Evolutionary conservation across 2,888 invertebrate genomes (phyloP).

Genomic region (Eurytoma californica): DNA sequence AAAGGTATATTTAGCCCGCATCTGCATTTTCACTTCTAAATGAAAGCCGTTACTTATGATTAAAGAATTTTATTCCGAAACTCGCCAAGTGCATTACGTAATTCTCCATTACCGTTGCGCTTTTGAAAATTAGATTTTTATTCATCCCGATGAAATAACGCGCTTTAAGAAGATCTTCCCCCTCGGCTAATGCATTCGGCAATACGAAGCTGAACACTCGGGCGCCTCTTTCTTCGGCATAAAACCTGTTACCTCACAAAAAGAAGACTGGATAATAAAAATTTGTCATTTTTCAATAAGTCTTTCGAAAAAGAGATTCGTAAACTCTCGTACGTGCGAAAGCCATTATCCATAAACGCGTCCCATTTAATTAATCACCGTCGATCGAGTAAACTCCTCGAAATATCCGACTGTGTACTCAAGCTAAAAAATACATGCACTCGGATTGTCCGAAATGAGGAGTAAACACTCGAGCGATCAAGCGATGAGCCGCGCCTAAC

Average conservation of each 20-base stretch:
- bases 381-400: no score
- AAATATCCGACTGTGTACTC: no score
- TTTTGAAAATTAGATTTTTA: conserved; percentile 42
- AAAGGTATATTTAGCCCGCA: conserved; percentile 4
- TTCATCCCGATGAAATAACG: conserved; percentile 18
- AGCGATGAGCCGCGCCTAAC: not conserved
- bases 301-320: no score
- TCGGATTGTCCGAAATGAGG: not conserved
- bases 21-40: conserved; percentile 26
- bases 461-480: not conserved
- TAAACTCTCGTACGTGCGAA: no score
- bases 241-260: no score
- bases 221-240: no score
- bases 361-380: no score
- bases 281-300: no score
- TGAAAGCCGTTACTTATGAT: conserved; percentile 35
- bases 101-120: conserved; percentile 22
- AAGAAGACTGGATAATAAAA: no score
- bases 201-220: not conserved
- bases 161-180: conserved; percentile 7
- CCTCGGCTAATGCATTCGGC: conserved; percentile 15
- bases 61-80: conserved; percentile 17
- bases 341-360: no score
- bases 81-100: conserved; percentile 29
- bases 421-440: no score